Conservation (phyloP, 2,888 invertebrate genomes). For the Phortica okadai region DNA sequence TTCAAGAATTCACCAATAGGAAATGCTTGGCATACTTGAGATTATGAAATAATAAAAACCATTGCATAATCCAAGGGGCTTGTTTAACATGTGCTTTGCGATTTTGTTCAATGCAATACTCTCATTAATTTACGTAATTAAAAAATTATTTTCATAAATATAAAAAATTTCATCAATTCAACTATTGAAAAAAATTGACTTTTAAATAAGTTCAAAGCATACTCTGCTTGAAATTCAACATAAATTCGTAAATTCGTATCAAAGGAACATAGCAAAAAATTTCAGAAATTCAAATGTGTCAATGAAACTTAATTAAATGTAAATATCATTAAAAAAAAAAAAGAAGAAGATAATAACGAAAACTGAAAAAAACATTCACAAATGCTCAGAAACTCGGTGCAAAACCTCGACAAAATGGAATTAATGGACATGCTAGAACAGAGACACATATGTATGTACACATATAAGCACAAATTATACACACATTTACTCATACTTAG, state of each 20-base stretch:
- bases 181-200: too few relatives aligned
- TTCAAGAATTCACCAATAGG: too few relatives aligned
- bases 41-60: constrained; percentile 71
- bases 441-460: constrained; percentile 30
- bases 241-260: too few relatives aligned
- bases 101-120: background rate
- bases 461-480: constrained; percentile 36
- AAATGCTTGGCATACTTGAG: too few relatives aligned
- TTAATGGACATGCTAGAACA: constrained; percentile 1
- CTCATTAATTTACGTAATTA: background rate
- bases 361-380: background rate
- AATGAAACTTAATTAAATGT: constrained; percentile 24
- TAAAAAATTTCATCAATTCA: too few relatives aligned
- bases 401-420: constrained; percentile 2
- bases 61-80: constrained; percentile 72
- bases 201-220: too few relatives aligned
- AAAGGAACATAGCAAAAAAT: background rate
- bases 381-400: background rate
- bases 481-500: constrained; percentile 41
- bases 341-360: background rate
- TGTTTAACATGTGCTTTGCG: constrained; percentile 47
- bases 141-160: too few relatives aligned
- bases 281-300: background rate
- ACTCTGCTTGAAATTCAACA: too few relatives aligned
- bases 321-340: constrained; percentile 8